phyloP scores from a whole-genome alignment of 2,797 vertebrate species.

The Argentina silus region DNA sequence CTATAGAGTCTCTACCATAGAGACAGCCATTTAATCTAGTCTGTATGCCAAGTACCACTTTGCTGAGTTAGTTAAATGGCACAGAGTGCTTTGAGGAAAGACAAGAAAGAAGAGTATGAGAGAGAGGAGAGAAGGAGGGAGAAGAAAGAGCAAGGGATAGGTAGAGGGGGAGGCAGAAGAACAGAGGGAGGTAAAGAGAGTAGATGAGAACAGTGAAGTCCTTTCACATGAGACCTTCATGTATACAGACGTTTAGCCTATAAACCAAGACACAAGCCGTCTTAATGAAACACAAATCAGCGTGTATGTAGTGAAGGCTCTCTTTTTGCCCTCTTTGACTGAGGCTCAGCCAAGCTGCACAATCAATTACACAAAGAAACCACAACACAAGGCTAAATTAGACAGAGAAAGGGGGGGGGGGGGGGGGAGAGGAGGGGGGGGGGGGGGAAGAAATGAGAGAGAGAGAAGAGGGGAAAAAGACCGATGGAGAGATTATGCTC shows the following conservation, averaged over 20 bases:
- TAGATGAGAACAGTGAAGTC: slow-evolving; percentile 5
- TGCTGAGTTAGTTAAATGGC: slow-evolving; percentile 52
- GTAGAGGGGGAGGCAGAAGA: slow-evolving; percentile 20
- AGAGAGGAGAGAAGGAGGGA: too few relatives aligned
- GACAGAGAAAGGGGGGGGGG: neutral
- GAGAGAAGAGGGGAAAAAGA: neutral
- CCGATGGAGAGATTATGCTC: slow-evolving; percentile 29
- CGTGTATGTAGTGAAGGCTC: neutral
- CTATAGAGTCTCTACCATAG: slow-evolving; percentile 13
- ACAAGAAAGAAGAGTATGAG: slow-evolving; percentile 16
- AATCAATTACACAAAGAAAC: slow-evolving; percentile 45
- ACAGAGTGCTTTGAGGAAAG: slow-evolving; percentile 53
- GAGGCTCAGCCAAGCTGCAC: slow-evolving; percentile 34
- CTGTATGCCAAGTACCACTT: slow-evolving; percentile 35
- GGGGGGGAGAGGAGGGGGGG: neutral
- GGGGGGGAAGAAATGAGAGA: slow-evolving; percentile 5
- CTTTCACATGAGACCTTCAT: slow-evolving; percentile 11
- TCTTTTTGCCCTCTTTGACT: slow-evolving; percentile 1
- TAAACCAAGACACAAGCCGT: slow-evolving; percentile 48
- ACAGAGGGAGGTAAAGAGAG: slow-evolving; percentile 25
- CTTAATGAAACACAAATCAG: slow-evolving; percentile 30
- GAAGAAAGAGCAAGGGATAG: neutral
- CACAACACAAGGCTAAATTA: slow-evolving; percentile 6
- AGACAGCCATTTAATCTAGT: slow-evolving; percentile 54
- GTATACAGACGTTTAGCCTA: slow-evolving; percentile 30